Base-by-base conservation (phyloP, 64 coral and sea anemone genomes). In the Actinia equina region DNA sequence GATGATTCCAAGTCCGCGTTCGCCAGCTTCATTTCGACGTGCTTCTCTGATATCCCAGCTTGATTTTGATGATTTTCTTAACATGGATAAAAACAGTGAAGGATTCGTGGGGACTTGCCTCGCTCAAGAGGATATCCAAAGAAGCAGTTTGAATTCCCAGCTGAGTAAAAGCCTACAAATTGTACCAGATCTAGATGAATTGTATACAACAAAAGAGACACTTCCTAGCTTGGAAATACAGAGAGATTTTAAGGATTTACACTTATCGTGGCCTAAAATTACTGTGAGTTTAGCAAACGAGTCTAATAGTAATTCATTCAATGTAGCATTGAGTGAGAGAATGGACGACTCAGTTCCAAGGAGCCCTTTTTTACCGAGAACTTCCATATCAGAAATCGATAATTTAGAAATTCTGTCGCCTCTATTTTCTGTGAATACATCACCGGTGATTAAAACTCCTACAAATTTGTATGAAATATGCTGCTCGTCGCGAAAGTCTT, bases 391-490 rank as follows among this genome's bases (percentile, higher is more conserved):
- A 52, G 83, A 85, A 59, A 60, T 85, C 30, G 83, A 85, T 63
- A 63, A 63, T 60, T 20, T 85, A 42, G 83, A 22, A 25, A 57
- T 85, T 37, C 59, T 85, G 6, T 85, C 83, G 26, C 83, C 83
- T 54, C 44, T 85, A 60, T 85, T 60, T 85, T 85, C 83, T 26
- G 16, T 85, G 59, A 58, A 58, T 27, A 59, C 52, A 16, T 85
- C 59, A 43, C 83, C 52, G 17, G 23, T 30, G 5, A 55, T 63
- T 26, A 85, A 85, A 85, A 85, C 53, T 63, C 83, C 83, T 63
- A 52, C 83, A 9, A 85, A 42, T 85, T 85, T 85, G 22, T 81
- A 81, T 45, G 83, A 85, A 63, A 85, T 85, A 60, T 85, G 83
- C 83, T 60, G 83, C 22, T 57, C 83, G 49, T 85, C 83, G 6